A percentile compares a stretch with the other conserved stretches of the same genome.
Evolutionary conservation across 2,888 invertebrate genomes (phyloP).

Genomic region (Habroteleia sp.): DNA sequence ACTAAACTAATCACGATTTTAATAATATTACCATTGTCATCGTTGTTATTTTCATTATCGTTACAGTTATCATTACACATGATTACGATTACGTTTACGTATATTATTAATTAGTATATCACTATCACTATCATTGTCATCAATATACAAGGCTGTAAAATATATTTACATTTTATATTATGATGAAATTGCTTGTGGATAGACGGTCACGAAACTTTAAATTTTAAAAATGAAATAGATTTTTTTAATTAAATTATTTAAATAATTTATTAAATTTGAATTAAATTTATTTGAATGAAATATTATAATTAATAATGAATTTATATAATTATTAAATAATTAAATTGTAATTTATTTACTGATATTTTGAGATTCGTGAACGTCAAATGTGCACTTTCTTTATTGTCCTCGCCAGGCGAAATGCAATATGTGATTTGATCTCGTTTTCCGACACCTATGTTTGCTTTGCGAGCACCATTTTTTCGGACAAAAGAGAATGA

Average conservation of each 20-base stretch:
- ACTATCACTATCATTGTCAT: conserved; percentile 67
- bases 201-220: conserved; percentile 56
- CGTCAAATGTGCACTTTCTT: conserved; percentile 63
- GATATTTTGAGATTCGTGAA: conserved; percentile 55
- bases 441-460: conserved; percentile 43
- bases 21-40: conserved; percentile 26
- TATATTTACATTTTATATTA: conserved; percentile 71
- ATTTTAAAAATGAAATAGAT: conserved; percentile 6
- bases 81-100: conserved; percentile 60
- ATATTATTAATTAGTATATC: conserved; percentile 49
- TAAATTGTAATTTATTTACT: neutral
- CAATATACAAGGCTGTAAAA: conserved; percentile 71
- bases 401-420: conserved; percentile 54
- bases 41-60: conserved; percentile 1
- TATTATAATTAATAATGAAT: too few species aligned
- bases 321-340: too few species aligned
- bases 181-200: conserved; percentile 60
- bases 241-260: neutral
- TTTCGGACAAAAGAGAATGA: conserved; percentile 54
- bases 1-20: conserved; percentile 37
- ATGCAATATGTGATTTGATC: conserved; percentile 43
- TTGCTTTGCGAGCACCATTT: conserved; percentile 60
- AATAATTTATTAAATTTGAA: neutral
- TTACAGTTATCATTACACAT: conserved; percentile 51
- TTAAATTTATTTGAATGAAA: too few species aligned